Evolutionary conservation across 2,113 vertebrate species (phyloP).

Genomic region (Okapia johnstoni): DNA sequence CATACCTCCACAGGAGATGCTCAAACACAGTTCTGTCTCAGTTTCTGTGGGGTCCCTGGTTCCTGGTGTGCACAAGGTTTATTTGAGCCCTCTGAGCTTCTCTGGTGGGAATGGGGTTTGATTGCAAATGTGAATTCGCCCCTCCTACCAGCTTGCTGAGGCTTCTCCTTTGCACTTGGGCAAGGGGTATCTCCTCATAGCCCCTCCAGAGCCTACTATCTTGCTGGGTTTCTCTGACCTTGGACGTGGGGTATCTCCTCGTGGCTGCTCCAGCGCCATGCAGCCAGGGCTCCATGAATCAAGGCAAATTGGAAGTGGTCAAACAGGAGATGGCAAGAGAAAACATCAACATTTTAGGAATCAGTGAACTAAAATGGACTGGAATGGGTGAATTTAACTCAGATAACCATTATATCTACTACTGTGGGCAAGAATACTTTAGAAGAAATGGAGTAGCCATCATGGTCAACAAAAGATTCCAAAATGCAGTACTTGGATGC

Average conservation of each 20-base stretch:
- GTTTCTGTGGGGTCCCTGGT: not conserved
- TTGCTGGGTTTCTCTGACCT: not conserved
- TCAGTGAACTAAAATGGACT: not conserved
- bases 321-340: not conserved
- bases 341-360: not conserved
- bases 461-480: not conserved
- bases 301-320: not conserved
- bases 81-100: not conserved
- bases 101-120: not conserved
- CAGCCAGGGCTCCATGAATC: not conserved
- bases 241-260: not conserved
- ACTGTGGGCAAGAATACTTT: not conserved
- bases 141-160: not conserved
- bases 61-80: not conserved
- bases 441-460: not conserved
- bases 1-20: accelerated
- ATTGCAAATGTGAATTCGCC: not conserved
- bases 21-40: not conserved
- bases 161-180: not conserved
- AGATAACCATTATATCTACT: not conserved
- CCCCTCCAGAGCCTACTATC: not conserved
- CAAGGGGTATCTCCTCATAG: not conserved
- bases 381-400: not conserved
- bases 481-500: not conserved
- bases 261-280: accelerated